Percentiles rank a stretch among this genome's conserved stretches.
These are phyloP conservation scores for Pocillopora meandrina DNA, from an alignment of 92 coral and sea anemone species.

Conservation along the genomic window DNA sequence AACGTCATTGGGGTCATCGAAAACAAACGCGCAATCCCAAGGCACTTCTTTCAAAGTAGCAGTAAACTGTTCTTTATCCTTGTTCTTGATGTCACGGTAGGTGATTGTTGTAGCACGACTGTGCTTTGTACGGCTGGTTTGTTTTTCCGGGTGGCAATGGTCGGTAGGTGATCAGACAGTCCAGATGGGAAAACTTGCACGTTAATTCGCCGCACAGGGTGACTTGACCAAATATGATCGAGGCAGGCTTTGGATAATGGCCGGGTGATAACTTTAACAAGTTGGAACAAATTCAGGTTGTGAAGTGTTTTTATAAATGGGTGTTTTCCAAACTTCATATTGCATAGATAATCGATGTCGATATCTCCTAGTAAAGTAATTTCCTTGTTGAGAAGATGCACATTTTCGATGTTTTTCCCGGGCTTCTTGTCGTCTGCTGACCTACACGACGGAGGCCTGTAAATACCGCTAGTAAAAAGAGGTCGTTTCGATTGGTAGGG, in stretches of 20 bases:
- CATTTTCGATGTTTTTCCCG: constrained; percentile 59
- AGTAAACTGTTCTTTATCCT: constrained; percentile 46
- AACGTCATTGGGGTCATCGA: constrained; percentile 35
- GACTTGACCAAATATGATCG: constrained; percentile 68
- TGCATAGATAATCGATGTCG: constrained; percentile 46
- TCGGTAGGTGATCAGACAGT: constrained; percentile 61
- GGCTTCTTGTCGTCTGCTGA: constrained; percentile 35
- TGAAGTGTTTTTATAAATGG: constrained; percentile 33
- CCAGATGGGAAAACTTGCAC: constrained; percentile 38
- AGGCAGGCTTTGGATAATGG: constrained; percentile 30
- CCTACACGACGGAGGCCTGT: constrained; percentile 49
- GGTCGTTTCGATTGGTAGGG: constrained; percentile 32
- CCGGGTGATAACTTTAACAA: constrained; percentile 11
- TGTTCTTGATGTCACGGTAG: constrained; percentile 40
- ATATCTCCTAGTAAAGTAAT: constrained; percentile 34
- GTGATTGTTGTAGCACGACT: background rate
- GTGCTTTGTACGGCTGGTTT: background rate
- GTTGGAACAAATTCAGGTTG: constrained; percentile 53
- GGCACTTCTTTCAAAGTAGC: constrained; percentile 39
- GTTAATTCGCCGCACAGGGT: constrained; percentile 36
- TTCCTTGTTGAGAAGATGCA: constrained; percentile 31
- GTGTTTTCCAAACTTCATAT: constrained; percentile 26
- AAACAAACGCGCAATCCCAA: constrained; percentile 61
- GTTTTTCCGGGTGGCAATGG: background rate
- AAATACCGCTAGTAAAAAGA: constrained; percentile 29